A percentile compares a stretch with the other conserved stretches of the same genome.
Conservation (phyloP, 2,888 invertebrate species). For the Lasioglossum villosulum region DNA sequence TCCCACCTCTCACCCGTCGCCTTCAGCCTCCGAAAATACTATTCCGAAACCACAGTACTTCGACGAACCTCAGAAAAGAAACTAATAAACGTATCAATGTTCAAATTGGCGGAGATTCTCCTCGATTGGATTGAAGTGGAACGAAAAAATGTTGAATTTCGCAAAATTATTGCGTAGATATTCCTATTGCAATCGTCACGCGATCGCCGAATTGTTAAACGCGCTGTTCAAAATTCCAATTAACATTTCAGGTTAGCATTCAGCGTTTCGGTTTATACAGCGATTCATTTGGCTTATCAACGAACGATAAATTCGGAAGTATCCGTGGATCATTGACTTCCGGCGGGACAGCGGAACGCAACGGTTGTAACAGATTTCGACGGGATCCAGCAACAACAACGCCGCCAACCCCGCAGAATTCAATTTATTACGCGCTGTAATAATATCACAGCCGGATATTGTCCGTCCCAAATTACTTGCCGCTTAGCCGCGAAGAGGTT, state of each 20-base stretch:
- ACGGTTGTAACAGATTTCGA: conserved; percentile 4
- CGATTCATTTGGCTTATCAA: background rate
- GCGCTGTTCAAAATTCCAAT: background rate
- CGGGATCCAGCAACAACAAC: background rate
- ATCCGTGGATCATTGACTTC: background rate
- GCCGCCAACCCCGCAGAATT: conserved; percentile 36
- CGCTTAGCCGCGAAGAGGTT: conserved; percentile 34
- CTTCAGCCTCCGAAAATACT: background rate
- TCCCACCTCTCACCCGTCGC: background rate
- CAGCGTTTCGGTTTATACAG: background rate
- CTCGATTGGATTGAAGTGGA: background rate
- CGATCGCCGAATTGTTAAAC: background rate
- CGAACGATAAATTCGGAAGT: background rate
- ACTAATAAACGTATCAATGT: background rate
- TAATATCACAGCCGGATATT: conserved; percentile 52
- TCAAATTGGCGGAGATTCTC: background rate
- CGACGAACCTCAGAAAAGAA: background rate
- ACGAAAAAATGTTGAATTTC: background rate
- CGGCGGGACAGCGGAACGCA: background rate
- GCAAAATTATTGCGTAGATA: background rate
- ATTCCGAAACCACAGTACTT: background rate
- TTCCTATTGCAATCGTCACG: background rate
- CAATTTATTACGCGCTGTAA: conserved; percentile 49
- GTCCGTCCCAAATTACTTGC: conserved; percentile 67
- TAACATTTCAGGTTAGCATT: background rate